Percentiles rank a stretch among this genome's conserved stretches.
Conservation (phyloP, 2,888 invertebrate species). For the Diplolepis rosae region DNA sequence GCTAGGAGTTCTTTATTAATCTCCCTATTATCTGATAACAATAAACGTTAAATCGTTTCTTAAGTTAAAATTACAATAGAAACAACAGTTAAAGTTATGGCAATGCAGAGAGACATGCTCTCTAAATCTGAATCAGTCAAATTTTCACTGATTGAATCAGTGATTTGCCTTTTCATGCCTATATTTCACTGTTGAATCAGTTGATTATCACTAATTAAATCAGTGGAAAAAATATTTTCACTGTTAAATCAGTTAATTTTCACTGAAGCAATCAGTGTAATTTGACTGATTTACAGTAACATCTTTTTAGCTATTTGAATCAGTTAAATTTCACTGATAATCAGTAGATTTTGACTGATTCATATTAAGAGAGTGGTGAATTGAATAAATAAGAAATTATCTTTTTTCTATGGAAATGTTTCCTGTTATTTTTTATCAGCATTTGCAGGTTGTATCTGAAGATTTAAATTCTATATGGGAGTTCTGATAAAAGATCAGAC, state of each 20-base stretch:
- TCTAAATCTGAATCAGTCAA: too few relatives aligned
- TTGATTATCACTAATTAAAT: too few relatives aligned
- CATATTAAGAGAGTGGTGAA: neutral
- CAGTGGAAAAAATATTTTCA: neutral
- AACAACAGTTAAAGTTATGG: too few relatives aligned
- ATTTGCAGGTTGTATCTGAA: neutral
- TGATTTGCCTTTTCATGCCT: too few relatives aligned
- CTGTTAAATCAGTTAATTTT: neutral
- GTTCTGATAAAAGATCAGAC: constrained; percentile 4
- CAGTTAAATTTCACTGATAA: too few relatives aligned
- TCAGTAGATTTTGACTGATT: neutral
- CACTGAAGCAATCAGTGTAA: neutral
- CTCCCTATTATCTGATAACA: neutral
- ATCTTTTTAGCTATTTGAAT: too few relatives aligned
- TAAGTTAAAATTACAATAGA: too few relatives aligned
- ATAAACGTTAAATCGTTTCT: neutral
- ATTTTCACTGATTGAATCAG: too few relatives aligned
- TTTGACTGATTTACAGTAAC: too few relatives aligned
- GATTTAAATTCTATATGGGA: constrained; percentile 10
- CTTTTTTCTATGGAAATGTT: neutral
- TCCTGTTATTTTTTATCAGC: constrained; percentile 10
- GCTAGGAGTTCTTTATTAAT: neutral
- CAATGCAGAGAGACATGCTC: too few relatives aligned
- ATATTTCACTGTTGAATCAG: too few relatives aligned
- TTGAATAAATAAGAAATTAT: neutral